Percentiles rank a stretch among this genome's conserved stretches.
Conservation (phyloP, 1,140 invertebrate genomes). For the Archivesica marissinica region DNA sequence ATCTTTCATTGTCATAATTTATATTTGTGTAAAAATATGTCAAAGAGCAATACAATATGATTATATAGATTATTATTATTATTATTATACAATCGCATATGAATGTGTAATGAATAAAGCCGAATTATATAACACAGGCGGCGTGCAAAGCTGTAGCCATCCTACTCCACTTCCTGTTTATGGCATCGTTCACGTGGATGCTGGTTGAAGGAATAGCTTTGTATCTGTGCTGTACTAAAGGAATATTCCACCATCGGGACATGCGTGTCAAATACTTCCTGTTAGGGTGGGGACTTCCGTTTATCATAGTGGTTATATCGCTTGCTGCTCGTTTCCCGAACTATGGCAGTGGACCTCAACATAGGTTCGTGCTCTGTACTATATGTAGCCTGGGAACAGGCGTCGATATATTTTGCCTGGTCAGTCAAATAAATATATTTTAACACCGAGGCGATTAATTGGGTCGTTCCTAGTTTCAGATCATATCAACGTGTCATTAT, state of each 20-base stretch:
- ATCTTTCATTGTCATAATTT: no score
- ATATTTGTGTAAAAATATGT: no score
- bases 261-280: constrained; percentile 69
- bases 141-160: constrained; percentile 95
- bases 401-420: no score
- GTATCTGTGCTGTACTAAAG: constrained; percentile 85
- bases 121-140: constrained; percentile 76
- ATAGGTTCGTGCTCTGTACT: constrained; percentile 60
- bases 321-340: constrained; percentile 70
- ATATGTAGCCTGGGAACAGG: no score
- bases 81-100: no score
- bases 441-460: no score
- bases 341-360: constrained; percentile 67
- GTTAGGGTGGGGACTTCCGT: constrained; percentile 72
- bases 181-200: constrained; percentile 98
- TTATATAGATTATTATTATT: no score
- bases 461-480: no score
- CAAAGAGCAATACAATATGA: no score
- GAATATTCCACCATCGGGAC: constrained; percentile 67
- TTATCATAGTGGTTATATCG: constrained; percentile 70
- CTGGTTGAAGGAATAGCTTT: constrained; percentile 92
- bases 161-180: constrained; percentile 96
- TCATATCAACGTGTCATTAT: no score
- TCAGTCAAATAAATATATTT: no score
- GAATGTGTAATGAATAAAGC: not conserved